Evolutionary conservation across 2,888 invertebrate species (phyloP), one percentile per base, ranked within the genome.

Genomic region (Xylota sylvarum): DNA sequence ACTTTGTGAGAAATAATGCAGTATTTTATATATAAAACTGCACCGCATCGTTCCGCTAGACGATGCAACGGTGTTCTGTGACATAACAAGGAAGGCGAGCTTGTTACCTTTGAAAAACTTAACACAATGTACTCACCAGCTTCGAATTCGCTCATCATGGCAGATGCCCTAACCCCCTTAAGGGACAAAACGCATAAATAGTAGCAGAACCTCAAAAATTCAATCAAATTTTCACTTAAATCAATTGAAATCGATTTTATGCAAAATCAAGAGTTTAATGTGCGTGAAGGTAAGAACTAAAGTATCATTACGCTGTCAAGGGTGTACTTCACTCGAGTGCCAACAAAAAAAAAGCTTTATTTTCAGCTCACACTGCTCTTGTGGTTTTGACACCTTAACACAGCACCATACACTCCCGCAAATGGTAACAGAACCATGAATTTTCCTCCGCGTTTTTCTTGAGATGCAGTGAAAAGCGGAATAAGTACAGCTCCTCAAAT

Each of bases 341-440:
- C 3, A 32, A 27, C 56, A 32, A 56, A 56, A 32, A 32, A 23
- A 23, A 23, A 50, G 4, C 5, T 17, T 50, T 50, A 50, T 50
- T 50, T 50, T 50, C 50, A 19, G 10, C 52, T 55, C 55, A 58
- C 35, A 35, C 58, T 14, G 2, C 19, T 35, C 58, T 7, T 35
- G 32, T 58, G 58, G 58, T 58, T 37, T 58, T 58, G 32, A 35
- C 58, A 58, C 58, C 14, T 35, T 27, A 30, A 5, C 30, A 55
- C 7, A 30, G 17, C 7, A 17, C 50, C 50, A 23, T 27, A 27
- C 12, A 50, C 50, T 19, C 27, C 27, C 19, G 17, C n/a, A 17
- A 17, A 23, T n/a, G 12, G 23, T 3, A 50, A 50, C 23, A 12
- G 23, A 50, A 23, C 9, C 27, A 12, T 50, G 48, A 9, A 48